These are phyloP conservation scores for Mohoua ochrocephala DNA, from an alignment of 2,113 vertebrate species.

Conservation along the genomic window DNA sequence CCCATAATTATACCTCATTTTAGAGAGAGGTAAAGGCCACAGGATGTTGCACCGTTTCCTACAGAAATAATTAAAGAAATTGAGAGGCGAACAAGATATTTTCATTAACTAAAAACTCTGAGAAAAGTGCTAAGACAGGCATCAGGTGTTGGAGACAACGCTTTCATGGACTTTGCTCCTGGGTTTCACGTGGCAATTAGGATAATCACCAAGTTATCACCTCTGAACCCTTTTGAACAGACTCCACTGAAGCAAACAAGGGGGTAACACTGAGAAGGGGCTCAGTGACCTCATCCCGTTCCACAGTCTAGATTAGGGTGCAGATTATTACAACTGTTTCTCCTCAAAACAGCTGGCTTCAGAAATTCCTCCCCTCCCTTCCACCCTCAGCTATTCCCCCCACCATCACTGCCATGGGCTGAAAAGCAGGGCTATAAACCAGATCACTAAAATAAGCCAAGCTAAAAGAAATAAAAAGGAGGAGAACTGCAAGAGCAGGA, in stretches of 20 bases:
- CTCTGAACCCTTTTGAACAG: background rate
- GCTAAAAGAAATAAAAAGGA: background rate
- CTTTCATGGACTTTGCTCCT: background rate
- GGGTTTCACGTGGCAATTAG: background rate
- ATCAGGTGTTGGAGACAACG: background rate
- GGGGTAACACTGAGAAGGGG: background rate
- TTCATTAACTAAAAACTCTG: background rate
- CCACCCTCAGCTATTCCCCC: background rate
- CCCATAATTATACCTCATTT: conserved; percentile 38
- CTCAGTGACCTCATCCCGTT: background rate
- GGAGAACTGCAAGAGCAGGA: background rate
- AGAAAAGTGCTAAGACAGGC: conserved; percentile 5
- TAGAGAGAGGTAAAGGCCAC: background rate
- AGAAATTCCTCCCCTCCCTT: background rate
- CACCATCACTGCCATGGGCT: background rate
- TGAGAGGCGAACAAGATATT: background rate
- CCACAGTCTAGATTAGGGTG: background rate
- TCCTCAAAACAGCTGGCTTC: background rate
- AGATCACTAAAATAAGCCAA: background rate
- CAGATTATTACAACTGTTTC: background rate
- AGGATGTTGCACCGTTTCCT: background rate
- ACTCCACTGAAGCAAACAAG: background rate
- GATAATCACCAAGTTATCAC: background rate
- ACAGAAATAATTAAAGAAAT: background rate
- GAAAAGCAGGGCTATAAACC: background rate